Evolutionary conservation across 2,113 vertebrate species (phyloP).

Genomic region (Ammodytes dubius): DNA sequence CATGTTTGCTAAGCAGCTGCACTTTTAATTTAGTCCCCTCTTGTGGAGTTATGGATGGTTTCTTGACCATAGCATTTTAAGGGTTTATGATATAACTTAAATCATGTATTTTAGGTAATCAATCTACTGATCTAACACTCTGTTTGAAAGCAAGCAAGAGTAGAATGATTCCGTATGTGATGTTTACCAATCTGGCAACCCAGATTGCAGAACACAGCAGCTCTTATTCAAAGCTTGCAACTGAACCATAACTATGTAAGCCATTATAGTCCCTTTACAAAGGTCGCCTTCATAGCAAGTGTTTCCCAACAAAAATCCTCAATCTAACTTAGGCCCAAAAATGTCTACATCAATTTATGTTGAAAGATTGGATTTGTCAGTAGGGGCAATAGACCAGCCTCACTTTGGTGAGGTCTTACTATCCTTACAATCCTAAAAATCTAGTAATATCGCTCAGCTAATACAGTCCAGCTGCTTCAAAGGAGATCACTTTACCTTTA

Average conservation of each 20-base stretch:
- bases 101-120: neutral
- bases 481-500: slow-evolving; percentile 32
- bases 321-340: neutral
- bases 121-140: too few species aligned
- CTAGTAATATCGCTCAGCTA: slow-evolving; percentile 8
- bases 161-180: too few species aligned
- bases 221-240: neutral
- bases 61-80: neutral
- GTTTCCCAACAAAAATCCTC: neutral
- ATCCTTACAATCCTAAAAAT: slow-evolving; percentile 8
- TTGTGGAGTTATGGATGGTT: neutral
- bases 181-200: neutral
- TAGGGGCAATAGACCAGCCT: neutral
- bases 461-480: slow-evolving; percentile 45
- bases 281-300: neutral
- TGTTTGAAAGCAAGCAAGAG: too few species aligned
- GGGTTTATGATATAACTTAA: neutral
- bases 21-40: neutral
- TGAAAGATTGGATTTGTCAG: slow-evolving; percentile 4
- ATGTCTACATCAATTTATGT: neutral
- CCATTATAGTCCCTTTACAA: neutral
- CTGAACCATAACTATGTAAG: neutral
- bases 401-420: neutral
- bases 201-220: neutral
- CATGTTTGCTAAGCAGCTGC: slow-evolving; percentile 2